Evolutionary conservation across 2,888 invertebrate species (phyloP).

Genomic region (Glomeris marginata): DNA sequence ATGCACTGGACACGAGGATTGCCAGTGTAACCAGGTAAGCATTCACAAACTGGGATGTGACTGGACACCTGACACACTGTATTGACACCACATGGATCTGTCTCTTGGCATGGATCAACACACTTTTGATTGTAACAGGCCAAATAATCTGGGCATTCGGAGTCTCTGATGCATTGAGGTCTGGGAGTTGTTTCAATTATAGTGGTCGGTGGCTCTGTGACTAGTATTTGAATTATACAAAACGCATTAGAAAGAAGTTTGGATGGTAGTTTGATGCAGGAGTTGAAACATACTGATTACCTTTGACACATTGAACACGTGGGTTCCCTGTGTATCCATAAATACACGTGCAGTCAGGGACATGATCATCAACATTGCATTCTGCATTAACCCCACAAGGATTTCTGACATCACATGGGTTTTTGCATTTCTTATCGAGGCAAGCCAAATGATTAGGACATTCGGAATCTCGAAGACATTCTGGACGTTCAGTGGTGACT

Average conservation of each 20-base stretch:
- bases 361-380: slow-evolving; percentile 65
- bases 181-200: no score
- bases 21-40: slow-evolving; percentile 51
- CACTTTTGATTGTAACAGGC: no score
- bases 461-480: slow-evolving; percentile 57
- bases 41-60: slow-evolving; percentile 65
- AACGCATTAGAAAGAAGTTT: no score
- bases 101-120: no score
- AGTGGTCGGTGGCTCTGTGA: no score
- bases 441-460: slow-evolving; percentile 69
- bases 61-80: slow-evolving; percentile 57
- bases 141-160: no score
- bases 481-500: slow-evolving; percentile 16
- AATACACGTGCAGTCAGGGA: slow-evolving; percentile 79
- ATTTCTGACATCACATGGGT: no score
- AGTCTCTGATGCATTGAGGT: no score
- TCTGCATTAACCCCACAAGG: slow-evolving; percentile 67
- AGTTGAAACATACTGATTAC: slow-evolving; percentile 23
- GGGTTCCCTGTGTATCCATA: slow-evolving; percentile 85
- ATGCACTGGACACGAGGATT: slow-evolving; percentile 38
- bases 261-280: no score
- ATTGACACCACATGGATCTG: slow-evolving; percentile 47
- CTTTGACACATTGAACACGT: slow-evolving; percentile 55
- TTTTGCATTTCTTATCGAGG: slow-evolving; percentile 56
- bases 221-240: no score